Percentiles rank a stretch among this genome's conserved stretches.
Conservation (phyloP, 2,888 invertebrate genomes). For the Pelosia muscerda region DNA sequence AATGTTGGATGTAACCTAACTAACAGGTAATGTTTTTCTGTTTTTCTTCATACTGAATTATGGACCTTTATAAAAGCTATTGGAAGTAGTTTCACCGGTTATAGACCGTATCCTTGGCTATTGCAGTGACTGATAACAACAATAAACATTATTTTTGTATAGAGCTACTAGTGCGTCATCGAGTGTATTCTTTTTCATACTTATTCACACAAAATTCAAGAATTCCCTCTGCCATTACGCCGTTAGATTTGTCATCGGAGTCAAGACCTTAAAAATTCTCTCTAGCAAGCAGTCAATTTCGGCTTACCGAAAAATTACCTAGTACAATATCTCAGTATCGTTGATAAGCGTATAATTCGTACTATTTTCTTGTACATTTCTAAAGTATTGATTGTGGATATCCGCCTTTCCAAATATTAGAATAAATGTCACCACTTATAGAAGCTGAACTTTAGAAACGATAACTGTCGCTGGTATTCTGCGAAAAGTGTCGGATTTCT, state of each 20-base stretch:
- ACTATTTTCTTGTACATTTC: not conserved
- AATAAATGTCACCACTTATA: not conserved
- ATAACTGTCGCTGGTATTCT: too few relatives aligned
- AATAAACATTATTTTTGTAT: not conserved
- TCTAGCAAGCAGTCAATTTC: not conserved
- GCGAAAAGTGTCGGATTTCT: too few relatives aligned
- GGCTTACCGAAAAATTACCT: not conserved
- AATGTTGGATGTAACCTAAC: not conserved
- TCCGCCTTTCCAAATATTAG: not conserved
- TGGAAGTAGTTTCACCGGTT: too few relatives aligned
- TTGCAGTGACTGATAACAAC: not conserved
- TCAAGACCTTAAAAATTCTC: not conserved
- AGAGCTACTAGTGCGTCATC: too few relatives aligned
- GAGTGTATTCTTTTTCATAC: too few relatives aligned
- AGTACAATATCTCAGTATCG: not conserved
- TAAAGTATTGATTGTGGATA: not conserved
- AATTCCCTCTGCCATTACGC: not conserved
- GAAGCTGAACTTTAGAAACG: not conserved
- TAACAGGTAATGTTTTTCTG: not conserved
- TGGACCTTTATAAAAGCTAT: too few relatives aligned
- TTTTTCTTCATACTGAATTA: not conserved
- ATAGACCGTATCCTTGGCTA: not conserved
- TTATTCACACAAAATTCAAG: not conserved
- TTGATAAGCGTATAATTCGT: not conserved
- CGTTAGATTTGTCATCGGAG: too few relatives aligned